phyloP scores from a whole-genome alignment of 2,797 vertebrate species.

The Sebastolobus alascanus region DNA sequence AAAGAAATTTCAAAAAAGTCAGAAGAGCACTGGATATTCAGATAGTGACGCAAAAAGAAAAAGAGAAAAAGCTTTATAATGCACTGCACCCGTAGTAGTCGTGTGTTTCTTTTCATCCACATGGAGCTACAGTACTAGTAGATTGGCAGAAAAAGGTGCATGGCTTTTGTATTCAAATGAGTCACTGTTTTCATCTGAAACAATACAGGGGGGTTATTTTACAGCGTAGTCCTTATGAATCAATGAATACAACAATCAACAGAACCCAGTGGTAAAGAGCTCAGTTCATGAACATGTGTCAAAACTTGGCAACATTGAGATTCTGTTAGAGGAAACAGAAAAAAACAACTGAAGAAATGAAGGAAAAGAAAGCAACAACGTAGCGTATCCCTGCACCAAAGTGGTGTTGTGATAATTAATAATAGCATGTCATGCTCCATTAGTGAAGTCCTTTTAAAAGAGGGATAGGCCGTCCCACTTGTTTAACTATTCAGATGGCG shows the following conservation, averaged over 20 bases:
- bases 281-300: slow-evolving; percentile 30
- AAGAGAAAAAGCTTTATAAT: slow-evolving; percentile 38
- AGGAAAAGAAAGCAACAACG: slow-evolving; percentile 31
- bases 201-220: slow-evolving; percentile 26
- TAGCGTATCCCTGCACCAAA: slow-evolving; percentile 59
- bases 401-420: slow-evolving; percentile 59
- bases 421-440: slow-evolving; percentile 73
- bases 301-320: slow-evolving; percentile 44
- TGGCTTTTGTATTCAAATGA: slow-evolving; percentile 80
- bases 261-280: slow-evolving; percentile 21
- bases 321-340: slow-evolving; percentile 38
- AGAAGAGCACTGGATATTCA: slow-evolving; percentile 67
- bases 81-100: slow-evolving; percentile 75
- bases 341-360: too few relatives aligned
- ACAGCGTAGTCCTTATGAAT: slow-evolving; percentile 38
- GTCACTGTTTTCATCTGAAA: slow-evolving; percentile 40
- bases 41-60: slow-evolving; percentile 19
- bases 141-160: slow-evolving; percentile 76
- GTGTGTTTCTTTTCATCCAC: slow-evolving; percentile 43
- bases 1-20: slow-evolving; percentile 59
- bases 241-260: slow-evolving; percentile 22
- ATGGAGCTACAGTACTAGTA: slow-evolving; percentile 77
- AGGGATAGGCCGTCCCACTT: slow-evolving; percentile 35
- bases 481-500: slow-evolving; percentile 42
- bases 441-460: slow-evolving; percentile 74